These are phyloP conservation scores for Asarcornis scutulata DNA, from an alignment of 2,113 vertebrate genomes.

Conservation along the genomic window DNA sequence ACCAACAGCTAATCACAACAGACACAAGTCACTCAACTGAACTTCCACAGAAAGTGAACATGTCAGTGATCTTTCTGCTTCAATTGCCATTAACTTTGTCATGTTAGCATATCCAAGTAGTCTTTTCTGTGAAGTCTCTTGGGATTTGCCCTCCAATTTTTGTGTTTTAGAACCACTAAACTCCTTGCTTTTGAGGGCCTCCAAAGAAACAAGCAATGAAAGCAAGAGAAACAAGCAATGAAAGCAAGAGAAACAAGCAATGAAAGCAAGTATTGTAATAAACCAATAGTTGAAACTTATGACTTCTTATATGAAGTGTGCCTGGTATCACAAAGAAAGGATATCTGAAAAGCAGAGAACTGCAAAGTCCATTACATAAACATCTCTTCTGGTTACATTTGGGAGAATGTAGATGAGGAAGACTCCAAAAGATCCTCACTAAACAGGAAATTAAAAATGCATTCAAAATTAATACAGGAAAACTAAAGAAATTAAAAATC, in stretches of 20 bases:
- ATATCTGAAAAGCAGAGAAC: background rate
- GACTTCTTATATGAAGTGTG: background rate
- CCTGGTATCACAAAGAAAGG: background rate
- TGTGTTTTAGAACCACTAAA: background rate
- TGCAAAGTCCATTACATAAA: background rate
- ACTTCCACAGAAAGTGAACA: background rate
- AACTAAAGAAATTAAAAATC: background rate
- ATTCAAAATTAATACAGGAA: background rate
- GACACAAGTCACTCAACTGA: background rate
- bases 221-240: background rate
- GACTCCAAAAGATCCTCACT: background rate
- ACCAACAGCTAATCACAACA: background rate
- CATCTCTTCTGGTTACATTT: background rate
- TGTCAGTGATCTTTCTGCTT: background rate
- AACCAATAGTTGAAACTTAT: background rate
- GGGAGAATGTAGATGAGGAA: background rate
- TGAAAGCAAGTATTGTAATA: background rate
- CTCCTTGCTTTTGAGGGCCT: background rate
- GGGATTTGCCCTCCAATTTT: background rate
- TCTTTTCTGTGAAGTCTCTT: background rate
- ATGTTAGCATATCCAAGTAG: background rate
- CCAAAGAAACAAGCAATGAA: background rate
- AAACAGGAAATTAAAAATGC: background rate
- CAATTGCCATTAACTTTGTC: background rate
- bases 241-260: background rate